Base-by-base conservation (phyloP, 2,113 vertebrate species). In the Stigmatopora argus region DNA sequence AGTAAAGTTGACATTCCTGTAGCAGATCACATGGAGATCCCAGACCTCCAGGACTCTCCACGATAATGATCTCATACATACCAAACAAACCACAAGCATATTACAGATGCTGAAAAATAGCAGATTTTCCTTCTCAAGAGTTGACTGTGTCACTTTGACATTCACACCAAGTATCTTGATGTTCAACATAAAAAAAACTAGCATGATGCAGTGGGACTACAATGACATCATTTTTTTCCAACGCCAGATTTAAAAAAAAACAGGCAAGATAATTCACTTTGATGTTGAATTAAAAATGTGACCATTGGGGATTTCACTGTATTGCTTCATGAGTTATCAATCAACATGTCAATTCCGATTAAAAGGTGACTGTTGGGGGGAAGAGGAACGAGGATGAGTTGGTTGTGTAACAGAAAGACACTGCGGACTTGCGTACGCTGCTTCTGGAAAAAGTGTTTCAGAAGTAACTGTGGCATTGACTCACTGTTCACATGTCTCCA, bases 41-140 rank as follows among this genome's bases (percentile, higher is more conserved):
- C 2, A 7, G 67, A 56, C 65, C 41, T 13, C 17, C 38, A 31
- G 3, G 9, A 19, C 57, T 72, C 77, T 61, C 62, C 58, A 1
- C 64, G 72, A 68, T 70, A 67, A 83, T 85, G 78, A 87, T 74
- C 75, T 73, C 73, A 88, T 61, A 9, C 76, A 85, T 83, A 87
- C 82, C 71, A 63, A 8, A 45, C 3, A 64, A 67, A 72, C 61
- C 26, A 26, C 58, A 63, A 53, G 67, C 79, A 73, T 18, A 65
- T 55, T 55, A 26, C 52, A 26, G 21, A 26, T 55, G 23, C 52
- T 7, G 10, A 12, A 72, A 65, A 74, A 65, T 47, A 2, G 62
- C 5, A 15, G 68, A 34, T 31, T 38, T 66, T 46, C 46, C 55
- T 45, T 52, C 47, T 55, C 44, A 15, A 9, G 14, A 56, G 63